phyloP scores from a whole-genome alignment of 2,797 vertebrate species.

The Denticeps clupeoides region DNA sequence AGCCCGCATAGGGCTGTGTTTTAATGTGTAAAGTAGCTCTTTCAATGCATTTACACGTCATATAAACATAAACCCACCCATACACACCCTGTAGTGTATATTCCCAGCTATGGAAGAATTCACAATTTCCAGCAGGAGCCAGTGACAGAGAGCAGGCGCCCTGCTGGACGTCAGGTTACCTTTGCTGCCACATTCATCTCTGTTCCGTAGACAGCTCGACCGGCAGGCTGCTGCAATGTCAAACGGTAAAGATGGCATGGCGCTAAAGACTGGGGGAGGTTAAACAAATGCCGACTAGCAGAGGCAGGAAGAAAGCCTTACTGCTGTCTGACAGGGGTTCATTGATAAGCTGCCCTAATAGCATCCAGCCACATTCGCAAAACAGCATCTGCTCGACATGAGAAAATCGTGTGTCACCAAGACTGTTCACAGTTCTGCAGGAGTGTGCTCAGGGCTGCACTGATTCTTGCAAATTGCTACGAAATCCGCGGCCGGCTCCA shows the following conservation, averaged over 20 bases:
- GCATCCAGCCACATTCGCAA: neutral
- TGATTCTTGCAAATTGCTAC: constrained; percentile 24
- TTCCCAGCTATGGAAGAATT: too few species aligned
- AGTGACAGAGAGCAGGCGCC: constrained; percentile 18
- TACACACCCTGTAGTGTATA: too few species aligned
- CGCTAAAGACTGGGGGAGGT: too few species aligned
- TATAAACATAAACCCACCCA: too few species aligned
- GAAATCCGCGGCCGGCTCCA: neutral
- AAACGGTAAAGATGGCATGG: neutral
- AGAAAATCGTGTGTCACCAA: neutral
- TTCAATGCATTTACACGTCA: too few species aligned
- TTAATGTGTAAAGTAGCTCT: too few species aligned
- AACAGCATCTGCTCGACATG: too few species aligned
- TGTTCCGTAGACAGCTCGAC: neutral
- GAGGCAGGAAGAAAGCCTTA: neutral
- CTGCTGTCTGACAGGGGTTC: neutral
- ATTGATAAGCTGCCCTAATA: neutral
- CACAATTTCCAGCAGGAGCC: constrained; percentile 13
- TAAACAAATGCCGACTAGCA: neutral
- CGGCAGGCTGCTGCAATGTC: neutral
- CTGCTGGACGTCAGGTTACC: constrained; percentile 19
- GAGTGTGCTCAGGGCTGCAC: neutral
- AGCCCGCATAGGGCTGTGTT: too few species aligned
- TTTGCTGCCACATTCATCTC: neutral
- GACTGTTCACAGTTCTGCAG: constrained; percentile 12